These are phyloP conservation scores for Gonatopus flavifemur DNA, from an alignment of 1,140 invertebrate genomes.

Conservation along the genomic window DNA sequence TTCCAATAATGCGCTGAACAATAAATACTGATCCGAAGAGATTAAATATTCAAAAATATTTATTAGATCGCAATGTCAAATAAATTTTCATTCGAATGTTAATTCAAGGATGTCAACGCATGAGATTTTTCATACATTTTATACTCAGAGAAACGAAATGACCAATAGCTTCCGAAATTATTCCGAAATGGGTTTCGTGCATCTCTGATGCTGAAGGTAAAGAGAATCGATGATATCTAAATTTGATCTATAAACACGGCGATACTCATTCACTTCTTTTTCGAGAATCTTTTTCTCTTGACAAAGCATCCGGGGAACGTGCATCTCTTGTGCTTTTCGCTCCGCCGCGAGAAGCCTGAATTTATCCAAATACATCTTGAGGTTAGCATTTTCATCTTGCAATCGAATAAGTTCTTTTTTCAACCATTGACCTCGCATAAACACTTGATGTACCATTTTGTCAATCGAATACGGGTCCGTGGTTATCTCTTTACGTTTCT, in stretches of 20 bases:
- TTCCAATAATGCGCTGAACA: too few species aligned
- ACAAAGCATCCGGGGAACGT: conserved; percentile 19
- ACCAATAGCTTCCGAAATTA: too few species aligned
- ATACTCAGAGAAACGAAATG: too few species aligned
- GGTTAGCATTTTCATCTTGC: conserved; percentile 20
- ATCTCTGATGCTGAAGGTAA: background rate
- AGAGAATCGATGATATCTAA: background rate
- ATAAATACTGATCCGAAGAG: too few species aligned
- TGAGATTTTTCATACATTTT: too few species aligned
- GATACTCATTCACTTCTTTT: conserved; percentile 3
- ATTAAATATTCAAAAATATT: too few species aligned
- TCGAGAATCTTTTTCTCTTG: conserved; percentile 16
- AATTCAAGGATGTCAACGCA: too few species aligned
- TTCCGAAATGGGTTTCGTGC: background rate
- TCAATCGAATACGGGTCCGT: background rate
- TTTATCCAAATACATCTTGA: conserved; percentile 15
- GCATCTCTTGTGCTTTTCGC: conserved; percentile 13
- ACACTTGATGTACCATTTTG: conserved; percentile 21
- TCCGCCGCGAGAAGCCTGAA: conserved; percentile 13
- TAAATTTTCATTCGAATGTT: too few species aligned
- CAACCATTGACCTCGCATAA: conserved; percentile 22
- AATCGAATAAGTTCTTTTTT: conserved; percentile 21
- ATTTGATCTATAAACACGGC: background rate
- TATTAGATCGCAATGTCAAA: too few species aligned
- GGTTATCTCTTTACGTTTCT: conserved; percentile 9